Evolutionary conservation across 2,888 invertebrate species (phyloP).

Genomic region (Scaeva pyrastri): DNA sequence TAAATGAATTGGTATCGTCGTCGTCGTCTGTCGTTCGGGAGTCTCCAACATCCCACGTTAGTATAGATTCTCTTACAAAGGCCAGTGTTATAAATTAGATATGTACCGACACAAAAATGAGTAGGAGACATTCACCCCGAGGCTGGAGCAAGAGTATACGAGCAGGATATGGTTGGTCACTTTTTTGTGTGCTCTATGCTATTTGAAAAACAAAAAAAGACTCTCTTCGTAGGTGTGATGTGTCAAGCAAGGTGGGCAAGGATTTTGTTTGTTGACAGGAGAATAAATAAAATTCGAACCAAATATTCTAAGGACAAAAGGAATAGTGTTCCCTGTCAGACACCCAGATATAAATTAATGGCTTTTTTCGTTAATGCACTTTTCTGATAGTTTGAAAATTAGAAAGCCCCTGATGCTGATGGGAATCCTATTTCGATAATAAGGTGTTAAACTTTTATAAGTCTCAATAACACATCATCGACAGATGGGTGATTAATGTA

Average conservation of each 20-base stretch:
- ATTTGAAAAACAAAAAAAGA: neutral
- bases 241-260: conserved; percentile 3
- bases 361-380: conserved; percentile 55
- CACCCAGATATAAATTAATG: conserved; percentile 52
- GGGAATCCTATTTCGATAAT: neutral
- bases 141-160: too few relatives aligned
- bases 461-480: conserved; percentile 13
- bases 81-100: conserved; percentile 60
- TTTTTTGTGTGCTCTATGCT: neutral
- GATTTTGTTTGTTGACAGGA: neutral
- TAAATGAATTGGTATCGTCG: conserved; percentile 65
- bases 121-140: conserved; percentile 30
- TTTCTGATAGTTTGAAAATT: conserved; percentile 53
- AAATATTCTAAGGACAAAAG: conserved; percentile 19
- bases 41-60: neutral
- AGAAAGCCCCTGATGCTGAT: conserved; percentile 1
- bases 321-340: conserved; percentile 29
- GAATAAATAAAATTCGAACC: conserved; percentile 24
- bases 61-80: conserved; percentile 34
- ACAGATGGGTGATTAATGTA: conserved; percentile 32
- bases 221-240: neutral
- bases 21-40: conserved; percentile 9
- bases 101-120: conserved; percentile 29
- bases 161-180: conserved; percentile 22
- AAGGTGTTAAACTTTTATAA: conserved; percentile 34